phyloP scores from a whole-genome alignment of 2,888 invertebrate species.

The Andrena flavipes region DNA sequence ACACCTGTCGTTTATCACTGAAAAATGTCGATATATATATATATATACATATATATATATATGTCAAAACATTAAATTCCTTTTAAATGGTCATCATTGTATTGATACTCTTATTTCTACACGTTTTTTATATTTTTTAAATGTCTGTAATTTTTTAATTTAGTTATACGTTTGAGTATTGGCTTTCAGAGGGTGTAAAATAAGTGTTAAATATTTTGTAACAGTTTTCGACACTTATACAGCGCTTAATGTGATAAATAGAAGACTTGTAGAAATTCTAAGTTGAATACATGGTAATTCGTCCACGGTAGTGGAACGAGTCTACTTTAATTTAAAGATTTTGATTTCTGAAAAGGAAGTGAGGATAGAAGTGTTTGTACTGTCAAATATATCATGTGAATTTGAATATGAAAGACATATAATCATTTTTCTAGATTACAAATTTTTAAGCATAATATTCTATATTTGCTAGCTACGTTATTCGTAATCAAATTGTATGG shows the following conservation, averaged over 20 bases:
- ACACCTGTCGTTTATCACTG: constrained; percentile 58
- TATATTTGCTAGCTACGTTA: constrained; percentile 20
- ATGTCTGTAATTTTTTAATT: constrained; percentile 62
- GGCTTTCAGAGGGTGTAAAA: constrained; percentile 70
- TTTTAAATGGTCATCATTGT: constrained; percentile 50
- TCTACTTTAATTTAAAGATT: constrained; percentile 42
- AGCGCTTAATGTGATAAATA: constrained; percentile 58
- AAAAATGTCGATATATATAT: constrained; percentile 57
- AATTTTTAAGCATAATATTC: constrained; percentile 10
- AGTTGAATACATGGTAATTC: constrained; percentile 35
- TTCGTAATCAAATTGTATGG: constrained; percentile 16
- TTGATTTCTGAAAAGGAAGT: constrained; percentile 30
- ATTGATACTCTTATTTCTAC: constrained; percentile 55
- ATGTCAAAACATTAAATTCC: constrained; percentile 65
- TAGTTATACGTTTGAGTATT: constrained; percentile 66
- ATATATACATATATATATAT: constrained; percentile 25
- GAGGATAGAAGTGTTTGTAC: constrained; percentile 44
- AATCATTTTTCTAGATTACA: constrained; percentile 10
- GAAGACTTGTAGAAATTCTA: constrained; percentile 39
- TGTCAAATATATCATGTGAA: constrained; percentile 38
- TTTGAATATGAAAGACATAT: not conserved
- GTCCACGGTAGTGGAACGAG: constrained; percentile 19
- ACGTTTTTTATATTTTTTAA: constrained; percentile 63
- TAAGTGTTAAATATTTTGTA: constrained; percentile 43
- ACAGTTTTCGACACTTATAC: constrained; percentile 37